These are phyloP conservation scores for Catalaphyllia jardinei DNA, from an alignment of 64 coral and sea anemone species.

Conservation along the genomic window DNA sequence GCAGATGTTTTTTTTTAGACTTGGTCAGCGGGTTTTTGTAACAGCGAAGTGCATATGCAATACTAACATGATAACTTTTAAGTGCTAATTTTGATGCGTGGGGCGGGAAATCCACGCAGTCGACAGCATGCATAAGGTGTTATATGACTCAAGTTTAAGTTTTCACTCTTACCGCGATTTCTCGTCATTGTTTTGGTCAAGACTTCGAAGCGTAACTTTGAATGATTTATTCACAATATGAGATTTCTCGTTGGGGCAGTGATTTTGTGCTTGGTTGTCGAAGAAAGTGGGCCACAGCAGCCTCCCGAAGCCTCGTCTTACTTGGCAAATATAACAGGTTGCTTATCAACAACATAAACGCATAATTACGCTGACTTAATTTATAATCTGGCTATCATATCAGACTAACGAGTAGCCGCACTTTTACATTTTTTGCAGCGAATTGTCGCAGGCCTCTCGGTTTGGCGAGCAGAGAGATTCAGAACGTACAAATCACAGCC, in stretches of 20 bases:
- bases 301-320: background rate
- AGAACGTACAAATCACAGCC: constrained; percentile 58
- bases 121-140: background rate
- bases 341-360: background rate
- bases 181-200: background rate
- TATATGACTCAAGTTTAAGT: background rate
- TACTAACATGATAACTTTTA: background rate
- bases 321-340: constrained; percentile 61
- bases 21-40: background rate
- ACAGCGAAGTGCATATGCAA: background rate
- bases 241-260: constrained; percentile 19
- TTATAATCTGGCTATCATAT: background rate
- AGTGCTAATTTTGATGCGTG: constrained; percentile 1
- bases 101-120: background rate
- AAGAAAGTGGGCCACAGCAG: background rate
- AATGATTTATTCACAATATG: background rate
- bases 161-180: background rate
- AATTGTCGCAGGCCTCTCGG: constrained; percentile 50
- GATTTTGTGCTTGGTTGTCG: constrained; percentile 9
- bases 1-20: background rate
- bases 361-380: background rate
- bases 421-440: constrained; percentile 29
- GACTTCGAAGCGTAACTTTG: background rate
- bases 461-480: constrained; percentile 49
- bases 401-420: background rate